Percentiles rank a stretch among this genome's conserved stretches.
These are phyloP conservation scores for Camelus bactrianus DNA, from an alignment of 2,113 vertebrate species.

Conservation along the genomic window DNA sequence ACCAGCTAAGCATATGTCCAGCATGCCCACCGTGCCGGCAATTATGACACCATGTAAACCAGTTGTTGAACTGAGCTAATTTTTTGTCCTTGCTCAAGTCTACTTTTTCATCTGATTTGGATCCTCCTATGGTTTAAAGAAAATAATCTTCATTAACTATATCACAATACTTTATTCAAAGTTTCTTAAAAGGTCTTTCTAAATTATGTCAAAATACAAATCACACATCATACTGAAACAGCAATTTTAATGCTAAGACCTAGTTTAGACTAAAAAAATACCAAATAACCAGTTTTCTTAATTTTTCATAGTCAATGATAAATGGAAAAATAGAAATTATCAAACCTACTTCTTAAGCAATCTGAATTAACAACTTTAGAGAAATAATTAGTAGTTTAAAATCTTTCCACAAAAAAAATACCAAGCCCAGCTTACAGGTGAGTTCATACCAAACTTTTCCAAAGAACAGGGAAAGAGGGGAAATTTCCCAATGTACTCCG, in stretches of 20 bases:
- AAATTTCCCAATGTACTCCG: not conserved
- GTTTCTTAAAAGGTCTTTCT: slow-evolving; percentile 50
- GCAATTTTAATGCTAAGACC: not conserved
- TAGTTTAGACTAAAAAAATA: slow-evolving; percentile 37
- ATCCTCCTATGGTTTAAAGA: slow-evolving; percentile 88
- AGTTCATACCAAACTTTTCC: slow-evolving; percentile 14
- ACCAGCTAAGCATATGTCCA: slow-evolving; percentile 99
- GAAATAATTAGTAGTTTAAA: slow-evolving; percentile 30
- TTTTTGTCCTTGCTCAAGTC: slow-evolving; percentile 98
- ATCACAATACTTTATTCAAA: slow-evolving; percentile 50
- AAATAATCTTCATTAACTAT: slow-evolving; percentile 67
- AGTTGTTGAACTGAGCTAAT: slow-evolving; percentile 99
- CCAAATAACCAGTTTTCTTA: not conserved
- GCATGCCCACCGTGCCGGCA: slow-evolving; percentile 98
- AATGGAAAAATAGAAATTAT: slow-evolving; percentile 34
- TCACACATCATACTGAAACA: not conserved
- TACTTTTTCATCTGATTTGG: slow-evolving; percentile 97
- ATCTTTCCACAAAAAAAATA: slow-evolving; percentile 24
- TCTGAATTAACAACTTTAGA: not conserved
- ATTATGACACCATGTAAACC: slow-evolving; percentile 99
- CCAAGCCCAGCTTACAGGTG: not conserved
- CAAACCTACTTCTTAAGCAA: not conserved
- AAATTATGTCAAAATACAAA: slow-evolving; percentile 53
- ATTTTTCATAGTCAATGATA: slow-evolving; percentile 51
- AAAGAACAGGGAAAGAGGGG: not conserved